Percentiles rank a stretch among this genome's conserved stretches.
These are phyloP conservation scores for Piprites chloris DNA, from an alignment of 2,113 vertebrate species.

Conservation along the genomic window DNA sequence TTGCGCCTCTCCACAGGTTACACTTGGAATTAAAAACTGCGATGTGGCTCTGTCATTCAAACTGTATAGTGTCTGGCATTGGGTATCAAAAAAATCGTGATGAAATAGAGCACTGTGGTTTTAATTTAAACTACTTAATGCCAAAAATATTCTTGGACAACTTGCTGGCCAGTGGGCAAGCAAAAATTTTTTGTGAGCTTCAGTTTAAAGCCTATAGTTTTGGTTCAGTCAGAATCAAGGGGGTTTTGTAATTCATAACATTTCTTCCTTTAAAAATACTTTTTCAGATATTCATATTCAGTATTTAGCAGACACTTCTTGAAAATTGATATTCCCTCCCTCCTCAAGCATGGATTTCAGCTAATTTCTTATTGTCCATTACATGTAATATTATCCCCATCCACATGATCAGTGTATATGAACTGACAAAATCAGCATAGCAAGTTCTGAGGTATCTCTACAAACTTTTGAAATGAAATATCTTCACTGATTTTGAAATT, in stretches of 20 bases:
- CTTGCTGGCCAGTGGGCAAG: neutral
- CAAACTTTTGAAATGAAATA: neutral
- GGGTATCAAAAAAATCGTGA: slow-evolving; percentile 11
- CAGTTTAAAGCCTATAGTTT: neutral
- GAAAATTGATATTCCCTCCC: neutral
- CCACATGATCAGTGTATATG: slow-evolving; percentile 7
- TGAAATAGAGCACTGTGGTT: slow-evolving; percentile 28
- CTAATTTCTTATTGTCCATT: slow-evolving; percentile 44
- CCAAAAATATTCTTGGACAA: slow-evolving; percentile 15
- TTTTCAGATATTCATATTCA: neutral
- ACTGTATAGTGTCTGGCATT: slow-evolving; percentile 15
- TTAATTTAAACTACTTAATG: slow-evolving; percentile 37
- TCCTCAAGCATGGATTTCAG: slow-evolving; percentile 38
- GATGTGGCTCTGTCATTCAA: slow-evolving; percentile 66
- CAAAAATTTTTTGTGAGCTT: neutral
- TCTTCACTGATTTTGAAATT: neutral
- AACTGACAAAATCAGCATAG: slow-evolving; percentile 21
- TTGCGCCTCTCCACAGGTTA: slow-evolving; percentile 27
- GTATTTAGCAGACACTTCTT: neutral
- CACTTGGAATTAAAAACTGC: slow-evolving; percentile 53
- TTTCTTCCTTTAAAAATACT: neutral
- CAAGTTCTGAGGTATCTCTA: neutral
- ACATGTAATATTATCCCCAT: slow-evolving; percentile 30
- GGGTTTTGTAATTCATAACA: neutral
- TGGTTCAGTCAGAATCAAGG: neutral